A percentile compares a stretch with the other conserved stretches of the same genome.
These are phyloP conservation scores for Seira musarum DNA, from an alignment of 2,888 invertebrate genomes.

Conservation along the genomic window DNA sequence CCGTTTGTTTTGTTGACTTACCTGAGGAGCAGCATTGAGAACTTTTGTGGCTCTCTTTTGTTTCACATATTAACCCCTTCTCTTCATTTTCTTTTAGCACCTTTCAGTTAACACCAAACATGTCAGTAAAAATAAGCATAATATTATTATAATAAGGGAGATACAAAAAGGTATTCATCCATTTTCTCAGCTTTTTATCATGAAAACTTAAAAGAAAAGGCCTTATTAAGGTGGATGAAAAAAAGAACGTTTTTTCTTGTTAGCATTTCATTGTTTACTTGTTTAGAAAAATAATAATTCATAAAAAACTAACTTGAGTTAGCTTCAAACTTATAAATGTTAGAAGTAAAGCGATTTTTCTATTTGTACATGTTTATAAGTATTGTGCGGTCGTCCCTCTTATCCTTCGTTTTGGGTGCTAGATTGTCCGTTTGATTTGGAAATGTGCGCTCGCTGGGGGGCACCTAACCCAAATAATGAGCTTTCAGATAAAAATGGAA, in stretches of 20 bases:
- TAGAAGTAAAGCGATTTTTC: slow-evolving; percentile 1
- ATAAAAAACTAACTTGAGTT: slow-evolving; percentile 7
- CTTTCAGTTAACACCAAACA: slow-evolving; percentile 49
- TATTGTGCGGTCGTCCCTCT: too few species aligned
- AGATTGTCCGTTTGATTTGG: slow-evolving; percentile 47
- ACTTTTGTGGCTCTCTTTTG: background rate
- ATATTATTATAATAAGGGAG: slow-evolving; percentile 21
- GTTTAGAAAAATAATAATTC: slow-evolving; percentile 24
- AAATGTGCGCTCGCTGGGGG: slow-evolving; percentile 53
- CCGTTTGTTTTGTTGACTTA: slow-evolving; percentile 1
- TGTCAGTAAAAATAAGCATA: slow-evolving; percentile 47
- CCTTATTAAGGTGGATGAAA: slow-evolving; percentile 5
- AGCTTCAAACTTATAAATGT: background rate
- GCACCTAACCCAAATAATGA: slow-evolving; percentile 55
- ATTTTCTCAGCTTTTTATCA: too few species aligned
- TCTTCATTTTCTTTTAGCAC: slow-evolving; percentile 52
- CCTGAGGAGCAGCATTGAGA: background rate
- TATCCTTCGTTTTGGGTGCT: slow-evolving; percentile 38
- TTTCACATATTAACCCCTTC: slow-evolving; percentile 14
- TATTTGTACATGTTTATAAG: too few species aligned
- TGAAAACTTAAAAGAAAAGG: too few species aligned
- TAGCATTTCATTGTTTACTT: slow-evolving; percentile 44
- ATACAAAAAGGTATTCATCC: slow-evolving; percentile 25
- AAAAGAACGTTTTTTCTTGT: slow-evolving; percentile 36
- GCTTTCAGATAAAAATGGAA: slow-evolving; percentile 51